Percentiles rank a stretch among this genome's conserved stretches.
Evolutionary conservation across 2,888 invertebrate genomes (phyloP).

Genomic region (Phortica magna): DNA sequence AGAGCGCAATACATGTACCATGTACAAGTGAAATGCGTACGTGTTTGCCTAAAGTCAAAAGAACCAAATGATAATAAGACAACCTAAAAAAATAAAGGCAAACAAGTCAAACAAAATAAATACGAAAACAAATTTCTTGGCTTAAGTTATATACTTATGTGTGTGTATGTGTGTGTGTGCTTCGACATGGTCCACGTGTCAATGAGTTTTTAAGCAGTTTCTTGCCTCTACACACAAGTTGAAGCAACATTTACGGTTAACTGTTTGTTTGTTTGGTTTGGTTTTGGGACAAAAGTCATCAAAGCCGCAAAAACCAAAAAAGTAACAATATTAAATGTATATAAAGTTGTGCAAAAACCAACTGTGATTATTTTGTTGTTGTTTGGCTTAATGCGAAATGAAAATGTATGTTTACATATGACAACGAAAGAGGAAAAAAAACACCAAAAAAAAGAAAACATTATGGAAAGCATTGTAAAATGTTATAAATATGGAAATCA

Average conservation of each 20-base stretch:
- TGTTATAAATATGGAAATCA: slow-evolving; percentile 23
- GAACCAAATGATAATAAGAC: background rate
- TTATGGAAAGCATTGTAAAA: slow-evolving; percentile 15
- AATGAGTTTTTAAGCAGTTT: slow-evolving; percentile 62
- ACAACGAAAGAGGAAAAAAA: too few relatives aligned
- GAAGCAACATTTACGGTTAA: background rate
- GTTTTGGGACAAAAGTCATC: slow-evolving; percentile 2
- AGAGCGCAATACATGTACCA: background rate
- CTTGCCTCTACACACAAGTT: background rate
- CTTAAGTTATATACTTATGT: background rate
- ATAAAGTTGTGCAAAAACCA: background rate
- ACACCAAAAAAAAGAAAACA: background rate
- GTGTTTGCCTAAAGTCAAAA: slow-evolving; percentile 11
- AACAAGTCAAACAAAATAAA: background rate
- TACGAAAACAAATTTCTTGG: background rate
- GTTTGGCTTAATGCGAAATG: background rate
- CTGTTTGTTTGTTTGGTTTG: background rate
- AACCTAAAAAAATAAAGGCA: background rate
- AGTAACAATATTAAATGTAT: background rate
- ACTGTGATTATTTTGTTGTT: background rate
- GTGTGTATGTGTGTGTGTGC: background rate
- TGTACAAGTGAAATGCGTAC: background rate
- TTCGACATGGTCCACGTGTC: slow-evolving; percentile 54
- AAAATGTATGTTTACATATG: slow-evolving; percentile 3
- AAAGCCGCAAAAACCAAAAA: background rate